Conservation (phyloP, 2,888 invertebrate species). For the Dorcus hopei region DNA sequence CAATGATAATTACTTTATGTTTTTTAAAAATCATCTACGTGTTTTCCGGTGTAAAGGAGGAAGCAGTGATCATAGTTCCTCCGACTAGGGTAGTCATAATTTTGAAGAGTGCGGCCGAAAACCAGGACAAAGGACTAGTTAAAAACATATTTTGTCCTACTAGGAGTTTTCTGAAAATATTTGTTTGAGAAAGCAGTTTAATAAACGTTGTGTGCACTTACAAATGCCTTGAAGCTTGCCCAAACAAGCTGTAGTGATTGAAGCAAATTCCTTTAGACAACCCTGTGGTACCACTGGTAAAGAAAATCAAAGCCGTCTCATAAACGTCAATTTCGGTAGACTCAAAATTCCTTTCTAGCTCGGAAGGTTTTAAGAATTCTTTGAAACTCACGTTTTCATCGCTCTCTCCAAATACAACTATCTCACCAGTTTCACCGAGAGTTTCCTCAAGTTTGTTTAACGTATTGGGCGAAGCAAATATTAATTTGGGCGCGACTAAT, state of each 20-base stretch:
- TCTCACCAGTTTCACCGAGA: slow-evolving; percentile 4
- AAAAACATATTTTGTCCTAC: no score
- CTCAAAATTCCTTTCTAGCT: slow-evolving; percentile 17
- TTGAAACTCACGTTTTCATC: slow-evolving; percentile 1
- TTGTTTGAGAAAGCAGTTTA: no score
- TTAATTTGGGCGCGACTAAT: slow-evolving; percentile 26
- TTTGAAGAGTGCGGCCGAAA: no score
- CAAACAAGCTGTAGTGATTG: slow-evolving; percentile 17
- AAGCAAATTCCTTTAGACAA: slow-evolving; percentile 30
- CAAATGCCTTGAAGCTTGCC: no score
- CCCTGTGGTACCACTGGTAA: slow-evolving; percentile 34
- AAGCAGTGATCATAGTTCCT: neutral
- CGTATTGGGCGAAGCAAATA: slow-evolving; percentile 17
- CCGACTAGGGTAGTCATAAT: neutral
- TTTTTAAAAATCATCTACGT: slow-evolving; percentile 6
- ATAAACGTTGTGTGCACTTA: neutral
- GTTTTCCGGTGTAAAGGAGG: slow-evolving; percentile 2
- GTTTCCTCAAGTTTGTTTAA: slow-evolving; percentile 12
- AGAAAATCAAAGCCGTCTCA: slow-evolving; percentile 25
- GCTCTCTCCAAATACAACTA: slow-evolving; percentile 21
- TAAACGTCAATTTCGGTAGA: slow-evolving; percentile 16
- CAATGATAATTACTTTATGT: slow-evolving; percentile 1
- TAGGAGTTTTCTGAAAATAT: no score
- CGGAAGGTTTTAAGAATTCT: slow-evolving; percentile 3
- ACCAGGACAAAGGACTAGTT: no score